A percentile compares a stretch with the other conserved stretches of the same genome.
Evolutionary conservation across 2,113 vertebrate species (phyloP).

Genomic region (Cettia cetti): DNA sequence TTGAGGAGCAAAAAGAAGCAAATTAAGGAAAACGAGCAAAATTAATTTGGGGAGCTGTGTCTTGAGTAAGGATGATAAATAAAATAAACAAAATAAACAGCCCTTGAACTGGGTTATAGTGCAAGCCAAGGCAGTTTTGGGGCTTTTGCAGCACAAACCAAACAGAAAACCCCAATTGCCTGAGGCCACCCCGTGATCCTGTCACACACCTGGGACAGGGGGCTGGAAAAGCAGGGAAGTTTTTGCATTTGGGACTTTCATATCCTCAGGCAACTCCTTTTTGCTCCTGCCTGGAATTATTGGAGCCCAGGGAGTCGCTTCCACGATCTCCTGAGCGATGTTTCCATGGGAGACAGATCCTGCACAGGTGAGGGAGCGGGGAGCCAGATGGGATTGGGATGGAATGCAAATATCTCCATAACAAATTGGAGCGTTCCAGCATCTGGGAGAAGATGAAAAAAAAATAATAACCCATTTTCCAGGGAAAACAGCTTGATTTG

Average conservation of each 20-base stretch:
- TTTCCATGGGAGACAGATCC: neutral
- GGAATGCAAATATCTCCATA: neutral
- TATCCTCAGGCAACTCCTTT: neutral
- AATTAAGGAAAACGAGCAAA: neutral
- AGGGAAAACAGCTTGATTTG: neutral
- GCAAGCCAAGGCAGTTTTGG: too few species aligned
- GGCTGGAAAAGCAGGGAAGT: neutral
- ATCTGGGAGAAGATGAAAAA: neutral
- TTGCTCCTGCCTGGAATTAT: neutral
- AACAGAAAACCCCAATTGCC: neutral
- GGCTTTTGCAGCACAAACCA: neutral
- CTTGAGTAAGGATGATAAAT: neutral
- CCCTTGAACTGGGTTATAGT: neutral
- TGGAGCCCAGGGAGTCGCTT: neutral
- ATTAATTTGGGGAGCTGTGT: neutral
- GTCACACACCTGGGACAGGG: neutral
- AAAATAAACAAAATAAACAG: neutral
- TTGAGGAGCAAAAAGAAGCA: neutral
- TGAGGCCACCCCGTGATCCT: neutral
- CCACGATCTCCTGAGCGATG: neutral
- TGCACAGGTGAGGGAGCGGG: neutral
- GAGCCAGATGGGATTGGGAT: neutral
- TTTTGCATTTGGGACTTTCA: neutral
- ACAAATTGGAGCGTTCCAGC: neutral
- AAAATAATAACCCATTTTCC: neutral